phyloP scores from a whole-genome alignment of 2,113 vertebrate genomes.

The Lophochroa leadbeateri region DNA sequence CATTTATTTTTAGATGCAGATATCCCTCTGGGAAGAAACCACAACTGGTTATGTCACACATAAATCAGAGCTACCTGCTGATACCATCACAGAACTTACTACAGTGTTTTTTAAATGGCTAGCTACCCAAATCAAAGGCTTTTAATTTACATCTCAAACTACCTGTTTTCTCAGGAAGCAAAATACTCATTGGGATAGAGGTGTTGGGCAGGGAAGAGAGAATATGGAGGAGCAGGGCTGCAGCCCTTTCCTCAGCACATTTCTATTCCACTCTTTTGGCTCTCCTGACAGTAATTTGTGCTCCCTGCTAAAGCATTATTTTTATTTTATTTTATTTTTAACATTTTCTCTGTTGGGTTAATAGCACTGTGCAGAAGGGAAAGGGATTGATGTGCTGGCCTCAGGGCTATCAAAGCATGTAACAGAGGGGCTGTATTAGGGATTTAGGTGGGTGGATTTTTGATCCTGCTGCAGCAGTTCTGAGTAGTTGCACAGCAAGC shows the following conservation, averaged over 20 bases:
- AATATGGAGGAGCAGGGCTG: accelerated
- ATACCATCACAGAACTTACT: not conserved
- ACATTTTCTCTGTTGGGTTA: not conserved
- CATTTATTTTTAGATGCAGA: slow-evolving; percentile 18
- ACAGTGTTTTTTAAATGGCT: not conserved
- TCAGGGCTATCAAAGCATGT: not conserved
- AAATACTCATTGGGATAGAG: not conserved
- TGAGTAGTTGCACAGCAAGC: accelerated
- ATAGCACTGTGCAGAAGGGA: not conserved
- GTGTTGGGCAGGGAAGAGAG: not conserved
- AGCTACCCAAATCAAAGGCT: not conserved
- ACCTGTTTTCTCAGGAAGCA: not conserved
- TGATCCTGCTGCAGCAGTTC: not conserved
- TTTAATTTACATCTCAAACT: not conserved
- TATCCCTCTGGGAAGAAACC: not conserved
- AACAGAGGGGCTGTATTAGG: not conserved
- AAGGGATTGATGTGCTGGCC: not conserved
- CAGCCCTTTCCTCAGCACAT: not conserved
- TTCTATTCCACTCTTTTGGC: not conserved
- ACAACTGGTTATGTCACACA: not conserved
- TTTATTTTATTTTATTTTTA: not conserved
- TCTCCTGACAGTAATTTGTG: not conserved
- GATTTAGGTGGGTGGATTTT: not conserved
- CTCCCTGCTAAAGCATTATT: not conserved
- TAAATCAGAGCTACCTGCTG: slow-evolving; percentile 20